phyloP scores from a whole-genome alignment of 2,113 vertebrate species.

The Podarcis muralis region DNA sequence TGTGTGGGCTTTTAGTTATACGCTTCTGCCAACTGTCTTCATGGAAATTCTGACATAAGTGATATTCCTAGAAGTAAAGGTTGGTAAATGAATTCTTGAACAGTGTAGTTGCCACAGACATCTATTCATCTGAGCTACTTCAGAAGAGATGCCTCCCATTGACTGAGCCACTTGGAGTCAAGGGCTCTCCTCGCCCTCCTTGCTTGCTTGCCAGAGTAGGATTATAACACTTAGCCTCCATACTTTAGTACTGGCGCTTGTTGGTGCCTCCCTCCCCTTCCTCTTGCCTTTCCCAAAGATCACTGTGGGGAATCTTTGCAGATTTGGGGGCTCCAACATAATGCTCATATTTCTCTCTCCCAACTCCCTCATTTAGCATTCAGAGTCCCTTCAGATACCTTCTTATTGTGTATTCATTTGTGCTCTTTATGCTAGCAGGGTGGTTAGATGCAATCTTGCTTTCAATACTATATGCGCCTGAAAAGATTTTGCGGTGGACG shows the following conservation, averaged over 20 bases:
- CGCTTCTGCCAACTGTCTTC: slow-evolving; percentile 20
- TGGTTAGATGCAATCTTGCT: no score
- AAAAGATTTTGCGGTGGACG: no score
- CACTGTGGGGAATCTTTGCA: background rate
- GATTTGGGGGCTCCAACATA: no score
- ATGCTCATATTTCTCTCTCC: no score
- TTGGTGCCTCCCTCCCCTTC: background rate
- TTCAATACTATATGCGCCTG: no score
- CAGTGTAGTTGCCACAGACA: background rate
- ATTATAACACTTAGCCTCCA: background rate
- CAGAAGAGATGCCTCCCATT: background rate
- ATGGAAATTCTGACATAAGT: slow-evolving; percentile 2
- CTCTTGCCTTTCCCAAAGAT: background rate
- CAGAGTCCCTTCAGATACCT: no score
- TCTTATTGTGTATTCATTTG: no score
- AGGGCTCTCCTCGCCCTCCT: background rate
- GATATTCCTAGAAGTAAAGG: background rate
- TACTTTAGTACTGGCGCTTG: background rate
- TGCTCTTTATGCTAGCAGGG: no score
- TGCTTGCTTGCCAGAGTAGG: background rate
- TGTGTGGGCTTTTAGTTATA: background rate
- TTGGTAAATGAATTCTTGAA: background rate
- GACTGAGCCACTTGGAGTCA: background rate
- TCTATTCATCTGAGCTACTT: background rate
- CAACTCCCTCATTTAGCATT: no score